A percentile compares a stretch with the other conserved stretches of the same genome.
phyloP scores from a whole-genome alignment of 2,888 invertebrate species.

The Spisula solida region DNA sequence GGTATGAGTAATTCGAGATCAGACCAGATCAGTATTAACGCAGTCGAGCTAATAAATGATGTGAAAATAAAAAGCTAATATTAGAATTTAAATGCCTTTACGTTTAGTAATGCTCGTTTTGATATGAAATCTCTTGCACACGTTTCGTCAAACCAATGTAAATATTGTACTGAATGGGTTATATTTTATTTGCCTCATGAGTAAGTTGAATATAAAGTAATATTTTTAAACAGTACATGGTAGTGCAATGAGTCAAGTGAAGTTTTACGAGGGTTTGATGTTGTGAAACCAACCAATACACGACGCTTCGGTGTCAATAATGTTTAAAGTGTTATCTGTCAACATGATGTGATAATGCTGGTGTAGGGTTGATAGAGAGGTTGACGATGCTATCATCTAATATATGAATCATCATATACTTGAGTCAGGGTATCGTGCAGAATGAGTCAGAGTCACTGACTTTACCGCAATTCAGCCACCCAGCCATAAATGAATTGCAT shows the following conservation, averaged over 20 bases:
- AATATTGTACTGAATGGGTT: too few relatives aligned
- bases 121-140: too few relatives aligned
- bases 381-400: background rate
- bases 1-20: too few relatives aligned
- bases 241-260: background rate
- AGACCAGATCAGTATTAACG: too few relatives aligned
- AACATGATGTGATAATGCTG: background rate
- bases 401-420: background rate
- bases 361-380: background rate
- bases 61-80: too few relatives aligned
- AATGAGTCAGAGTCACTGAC: too few relatives aligned
- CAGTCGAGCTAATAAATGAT: too few relatives aligned
- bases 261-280: background rate
- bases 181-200: too few relatives aligned
- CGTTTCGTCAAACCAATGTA: too few relatives aligned
- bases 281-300: background rate
- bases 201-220: background rate
- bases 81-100: too few relatives aligned
- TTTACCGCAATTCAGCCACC: background rate
- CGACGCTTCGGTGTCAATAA: background rate
- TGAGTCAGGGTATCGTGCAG: background rate
- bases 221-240: background rate
- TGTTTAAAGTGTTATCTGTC: background rate
- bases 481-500: too few relatives aligned
- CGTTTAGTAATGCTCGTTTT: too few relatives aligned